A percentile compares a stretch with the other conserved stretches of the same genome.
Conservation (phyloP, 1,140 invertebrate species). For the Dysdera silvatica region DNA sequence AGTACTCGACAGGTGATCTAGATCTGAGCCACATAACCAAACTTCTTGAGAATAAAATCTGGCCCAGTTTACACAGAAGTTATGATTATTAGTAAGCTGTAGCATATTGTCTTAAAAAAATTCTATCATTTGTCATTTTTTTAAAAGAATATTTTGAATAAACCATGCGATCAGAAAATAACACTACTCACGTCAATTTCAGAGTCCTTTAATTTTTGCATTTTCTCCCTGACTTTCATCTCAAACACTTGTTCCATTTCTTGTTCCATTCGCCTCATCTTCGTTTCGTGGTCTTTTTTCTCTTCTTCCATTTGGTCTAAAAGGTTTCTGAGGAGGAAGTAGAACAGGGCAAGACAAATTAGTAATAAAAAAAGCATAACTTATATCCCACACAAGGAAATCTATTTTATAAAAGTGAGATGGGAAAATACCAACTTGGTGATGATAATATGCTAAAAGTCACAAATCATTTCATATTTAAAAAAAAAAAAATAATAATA, state of each 20-base stretch:
- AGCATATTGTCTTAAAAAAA: no score
- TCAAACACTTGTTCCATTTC: constrained; percentile 94
- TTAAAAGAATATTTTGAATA: not conserved
- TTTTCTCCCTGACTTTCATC: constrained; percentile 84
- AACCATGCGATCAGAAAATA: no score
- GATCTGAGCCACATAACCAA: no score
- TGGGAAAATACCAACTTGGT: not conserved
- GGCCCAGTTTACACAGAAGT: no score
- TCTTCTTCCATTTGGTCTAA: constrained; percentile 96
- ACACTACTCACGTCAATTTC: constrained; percentile 65
- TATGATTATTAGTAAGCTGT: no score
- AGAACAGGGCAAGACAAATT: constrained; percentile 13
- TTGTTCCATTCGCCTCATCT: constrained; percentile 92
- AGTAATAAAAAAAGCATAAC: not conserved
- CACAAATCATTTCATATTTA: not conserved
- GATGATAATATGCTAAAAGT: no score
- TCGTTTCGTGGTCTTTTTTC: constrained; percentile 86
- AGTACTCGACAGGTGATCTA: no score
- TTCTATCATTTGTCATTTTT: not conserved
- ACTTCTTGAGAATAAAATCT: no score
- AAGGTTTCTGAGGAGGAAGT: constrained; percentile 72
- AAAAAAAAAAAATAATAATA: not conserved
- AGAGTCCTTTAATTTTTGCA: constrained; percentile 84
- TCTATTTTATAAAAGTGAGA: no score
- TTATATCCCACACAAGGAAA: not conserved